Evolutionary conservation across 2,797 vertebrate species (phyloP).

Genomic region (Varecia variegata): DNA sequence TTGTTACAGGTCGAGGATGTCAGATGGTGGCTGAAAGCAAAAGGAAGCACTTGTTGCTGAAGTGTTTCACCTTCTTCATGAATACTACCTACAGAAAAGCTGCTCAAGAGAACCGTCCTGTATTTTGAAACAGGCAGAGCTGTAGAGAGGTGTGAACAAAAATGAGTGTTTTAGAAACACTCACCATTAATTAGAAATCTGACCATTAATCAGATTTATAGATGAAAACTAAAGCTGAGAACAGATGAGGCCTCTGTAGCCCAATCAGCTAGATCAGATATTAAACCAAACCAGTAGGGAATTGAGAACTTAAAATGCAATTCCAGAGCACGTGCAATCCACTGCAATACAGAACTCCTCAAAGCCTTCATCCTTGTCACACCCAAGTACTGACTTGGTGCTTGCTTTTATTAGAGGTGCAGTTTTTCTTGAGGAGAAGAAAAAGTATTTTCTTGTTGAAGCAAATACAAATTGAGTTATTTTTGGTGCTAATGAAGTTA

Average conservation of each 20-base stretch:
- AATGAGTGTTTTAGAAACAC: background rate
- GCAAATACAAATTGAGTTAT: background rate
- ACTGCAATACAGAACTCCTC: background rate
- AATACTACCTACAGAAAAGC: background rate
- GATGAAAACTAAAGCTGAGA: background rate
- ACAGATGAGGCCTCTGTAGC: background rate
- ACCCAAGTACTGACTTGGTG: background rate
- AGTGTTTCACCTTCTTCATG: background rate
- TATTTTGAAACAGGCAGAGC: background rate
- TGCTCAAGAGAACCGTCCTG: background rate
- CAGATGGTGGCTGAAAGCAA: background rate
- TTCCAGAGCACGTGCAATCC: no score
- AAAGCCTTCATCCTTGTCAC: background rate
- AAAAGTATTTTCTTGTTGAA: background rate
- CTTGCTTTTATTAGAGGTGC: background rate
- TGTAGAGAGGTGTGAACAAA: conserved; percentile 20
- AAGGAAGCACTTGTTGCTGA: background rate
- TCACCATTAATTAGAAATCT: background rate
- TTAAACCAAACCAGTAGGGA: background rate
- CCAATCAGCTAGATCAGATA: background rate
- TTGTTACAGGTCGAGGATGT: background rate
- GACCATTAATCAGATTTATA: background rate
- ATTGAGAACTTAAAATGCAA: background rate
- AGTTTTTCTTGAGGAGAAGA: background rate
- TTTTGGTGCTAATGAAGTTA: background rate